Evolutionary conservation across 2,888 invertebrate species (phyloP).

Genomic region (Tipula helvola): DNA sequence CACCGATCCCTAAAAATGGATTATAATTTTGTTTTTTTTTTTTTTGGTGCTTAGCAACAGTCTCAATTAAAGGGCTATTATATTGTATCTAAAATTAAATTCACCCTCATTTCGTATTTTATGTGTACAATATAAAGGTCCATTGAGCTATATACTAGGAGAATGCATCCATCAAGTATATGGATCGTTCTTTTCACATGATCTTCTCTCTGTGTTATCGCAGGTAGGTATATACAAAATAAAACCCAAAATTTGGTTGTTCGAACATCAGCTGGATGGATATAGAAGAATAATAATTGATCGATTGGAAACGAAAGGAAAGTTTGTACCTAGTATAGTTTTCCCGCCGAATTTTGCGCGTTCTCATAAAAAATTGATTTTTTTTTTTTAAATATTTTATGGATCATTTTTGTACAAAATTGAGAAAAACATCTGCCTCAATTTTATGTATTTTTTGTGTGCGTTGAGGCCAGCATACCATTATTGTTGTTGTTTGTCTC

Average conservation of each 20-base stretch:
- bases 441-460: not conserved
- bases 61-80: not conserved
- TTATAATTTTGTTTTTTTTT: not conserved
- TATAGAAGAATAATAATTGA: not conserved
- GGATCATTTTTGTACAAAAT: not conserved
- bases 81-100: not conserved
- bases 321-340: not conserved
- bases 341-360: slow-evolving; percentile 4
- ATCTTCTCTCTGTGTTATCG: not conserved
- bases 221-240: not conserved
- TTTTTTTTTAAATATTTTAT: not conserved
- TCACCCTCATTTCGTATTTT: not conserved
- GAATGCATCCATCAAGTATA: not conserved
- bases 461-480: not conserved
- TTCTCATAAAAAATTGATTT: not conserved
- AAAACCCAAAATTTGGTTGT: not conserved
- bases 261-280: not conserved
- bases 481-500: not conserved
- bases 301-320: not conserved
- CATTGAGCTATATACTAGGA: not conserved
- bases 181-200: not conserved
- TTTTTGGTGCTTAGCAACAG: not conserved
- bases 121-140: not conserved
- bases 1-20: not conserved
- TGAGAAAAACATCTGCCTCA: not conserved